phyloP scores from a whole-genome alignment of 2,113 vertebrate species.

The Leptobrachium leishanense region DNA sequence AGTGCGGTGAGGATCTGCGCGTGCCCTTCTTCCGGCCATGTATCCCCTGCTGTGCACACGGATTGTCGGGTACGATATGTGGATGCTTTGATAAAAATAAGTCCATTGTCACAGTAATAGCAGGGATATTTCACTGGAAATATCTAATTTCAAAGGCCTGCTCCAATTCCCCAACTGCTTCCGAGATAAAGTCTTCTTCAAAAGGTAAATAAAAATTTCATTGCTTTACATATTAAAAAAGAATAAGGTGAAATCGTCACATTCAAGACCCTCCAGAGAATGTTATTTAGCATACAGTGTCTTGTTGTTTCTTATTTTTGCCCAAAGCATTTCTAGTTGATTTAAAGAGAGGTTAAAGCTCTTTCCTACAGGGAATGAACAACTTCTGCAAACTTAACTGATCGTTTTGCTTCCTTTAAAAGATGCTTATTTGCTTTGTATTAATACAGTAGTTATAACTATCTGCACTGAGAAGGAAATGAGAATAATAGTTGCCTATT shows the following conservation, averaged over 20 bases:
- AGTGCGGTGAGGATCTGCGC: conserved; percentile 49
- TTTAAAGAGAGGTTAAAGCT: conserved; percentile 19
- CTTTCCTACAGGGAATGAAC: neutral
- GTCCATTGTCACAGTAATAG: conserved; percentile 66
- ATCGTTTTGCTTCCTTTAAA: neutral
- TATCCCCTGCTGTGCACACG: conserved; percentile 57
- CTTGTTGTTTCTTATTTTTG: conserved; percentile 40
- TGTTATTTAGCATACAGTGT: neutral
- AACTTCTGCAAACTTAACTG: neutral
- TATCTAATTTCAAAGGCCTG: conserved; percentile 62
- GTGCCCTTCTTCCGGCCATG: conserved; percentile 53
- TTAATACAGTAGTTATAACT: neutral
- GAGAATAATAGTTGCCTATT: no score
- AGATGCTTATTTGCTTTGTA: neutral
- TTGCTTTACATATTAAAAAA: conserved; percentile 22
- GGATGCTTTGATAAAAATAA: conserved; percentile 67
- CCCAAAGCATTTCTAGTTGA: conserved; percentile 34
- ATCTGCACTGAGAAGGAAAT: neutral
- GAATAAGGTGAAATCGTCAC: neutral
- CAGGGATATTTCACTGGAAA: conserved; percentile 63
- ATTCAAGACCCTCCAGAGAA: conserved; percentile 9
- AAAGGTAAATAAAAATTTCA: conserved; percentile 50
- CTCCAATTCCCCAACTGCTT: conserved; percentile 51
- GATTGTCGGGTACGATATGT: conserved; percentile 59
- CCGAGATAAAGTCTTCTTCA: conserved; percentile 60